phyloP scores from a whole-genome alignment of 2,888 invertebrate genomes.

The Pherbina coryleti region DNA sequence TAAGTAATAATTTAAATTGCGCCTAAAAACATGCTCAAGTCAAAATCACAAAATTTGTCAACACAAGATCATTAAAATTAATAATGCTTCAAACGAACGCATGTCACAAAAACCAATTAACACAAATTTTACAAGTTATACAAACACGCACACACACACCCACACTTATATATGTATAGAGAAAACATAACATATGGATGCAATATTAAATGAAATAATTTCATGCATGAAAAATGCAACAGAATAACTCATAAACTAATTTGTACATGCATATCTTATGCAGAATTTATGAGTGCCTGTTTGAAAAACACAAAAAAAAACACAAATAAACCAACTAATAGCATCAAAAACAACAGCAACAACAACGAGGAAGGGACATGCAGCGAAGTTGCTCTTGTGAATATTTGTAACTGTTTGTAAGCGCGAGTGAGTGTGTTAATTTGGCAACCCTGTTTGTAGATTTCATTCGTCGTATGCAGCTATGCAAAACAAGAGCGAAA shows the following conservation, averaged over 20 bases:
- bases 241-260: constrained; percentile 25
- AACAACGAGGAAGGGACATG: not conserved
- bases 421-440: constrained; percentile 32
- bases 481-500: not conserved
- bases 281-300: not conserved
- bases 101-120: not conserved
- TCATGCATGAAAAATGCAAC: constrained; percentile 18
- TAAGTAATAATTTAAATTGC: too few species aligned
- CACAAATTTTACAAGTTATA: not conserved
- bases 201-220: not conserved
- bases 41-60: too few species aligned
- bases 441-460: not conserved
- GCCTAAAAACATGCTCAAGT: too few species aligned
- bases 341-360: not conserved
- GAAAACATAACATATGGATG: not conserved
- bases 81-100: not conserved
- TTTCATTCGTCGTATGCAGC: too few species aligned
- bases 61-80: too few species aligned
- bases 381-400: too few species aligned
- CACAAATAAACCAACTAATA: not conserved
- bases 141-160: not conserved
- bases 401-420: not conserved
- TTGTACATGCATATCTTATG: not conserved
- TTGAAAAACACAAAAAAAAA: not conserved
- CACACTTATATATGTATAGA: not conserved